Percentiles rank a stretch among this genome's conserved stretches.
Conservation (phyloP, 2,113 vertebrate species). For the Lophotis ruficrista region DNA sequence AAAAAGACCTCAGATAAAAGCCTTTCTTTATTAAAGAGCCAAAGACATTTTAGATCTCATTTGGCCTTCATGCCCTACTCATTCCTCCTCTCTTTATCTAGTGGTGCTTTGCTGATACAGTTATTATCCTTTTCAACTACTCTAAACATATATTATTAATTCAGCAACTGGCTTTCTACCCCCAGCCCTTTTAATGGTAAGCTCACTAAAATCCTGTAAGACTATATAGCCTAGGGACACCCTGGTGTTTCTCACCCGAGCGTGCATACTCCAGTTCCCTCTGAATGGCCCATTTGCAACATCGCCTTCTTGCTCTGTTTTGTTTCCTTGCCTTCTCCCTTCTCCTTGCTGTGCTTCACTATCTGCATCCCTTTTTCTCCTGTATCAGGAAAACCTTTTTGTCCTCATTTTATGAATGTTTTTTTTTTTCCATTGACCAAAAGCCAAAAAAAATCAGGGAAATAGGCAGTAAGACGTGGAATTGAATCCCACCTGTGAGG, state of each 20-base stretch:
- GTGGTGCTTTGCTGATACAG: constrained; percentile 24
- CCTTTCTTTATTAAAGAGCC: constrained; percentile 24
- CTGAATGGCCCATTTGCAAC: not conserved
- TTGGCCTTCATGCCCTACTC: constrained; percentile 34
- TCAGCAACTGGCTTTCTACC: not conserved
- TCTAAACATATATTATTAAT: constrained; percentile 41
- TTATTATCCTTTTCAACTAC: constrained; percentile 37
- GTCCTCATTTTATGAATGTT: not conserved
- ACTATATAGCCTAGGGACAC: not conserved
- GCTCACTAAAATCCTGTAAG: not conserved
- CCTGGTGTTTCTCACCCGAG: not conserved
- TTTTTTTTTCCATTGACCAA: not conserved
- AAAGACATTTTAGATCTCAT: constrained; percentile 44
- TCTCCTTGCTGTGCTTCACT: not conserved
- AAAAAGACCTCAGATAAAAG: constrained; percentile 61
- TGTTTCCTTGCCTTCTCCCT: not conserved
- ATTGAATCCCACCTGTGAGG: not conserved
- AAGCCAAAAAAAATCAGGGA: not conserved
- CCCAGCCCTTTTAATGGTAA: not conserved
- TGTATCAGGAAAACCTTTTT: not conserved
- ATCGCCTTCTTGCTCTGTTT: not conserved
- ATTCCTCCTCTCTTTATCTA: constrained; percentile 2
- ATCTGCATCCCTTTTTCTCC: not conserved
- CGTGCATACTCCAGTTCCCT: not conserved
- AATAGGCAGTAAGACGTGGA: not conserved